These are phyloP conservation scores for Miniopterus natalensis DNA, from an alignment of 2,113 vertebrate species.

Conservation along the genomic window DNA sequence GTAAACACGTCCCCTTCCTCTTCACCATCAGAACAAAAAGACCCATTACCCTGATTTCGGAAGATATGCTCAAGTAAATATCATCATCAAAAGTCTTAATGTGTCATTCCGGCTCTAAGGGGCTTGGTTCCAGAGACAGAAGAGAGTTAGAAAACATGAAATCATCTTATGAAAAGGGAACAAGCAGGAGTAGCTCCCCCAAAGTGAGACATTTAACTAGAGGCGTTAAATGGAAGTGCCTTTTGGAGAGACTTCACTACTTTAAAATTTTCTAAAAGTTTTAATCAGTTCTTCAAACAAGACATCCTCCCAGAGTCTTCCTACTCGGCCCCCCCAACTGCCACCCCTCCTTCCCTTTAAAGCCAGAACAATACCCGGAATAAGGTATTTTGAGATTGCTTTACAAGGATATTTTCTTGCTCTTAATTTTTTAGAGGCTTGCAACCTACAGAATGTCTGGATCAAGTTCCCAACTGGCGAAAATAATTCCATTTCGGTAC, in stretches of 20 bases:
- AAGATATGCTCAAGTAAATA: slow-evolving; percentile 67
- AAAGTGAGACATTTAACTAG: slow-evolving; percentile 52
- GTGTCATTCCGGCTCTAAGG: not conserved
- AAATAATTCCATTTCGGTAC: slow-evolving; percentile 73
- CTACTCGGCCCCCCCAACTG: not conserved
- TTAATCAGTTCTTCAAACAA: slow-evolving; percentile 71
- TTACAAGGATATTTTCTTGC: slow-evolving; percentile 81
- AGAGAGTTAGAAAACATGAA: slow-evolving; percentile 45
- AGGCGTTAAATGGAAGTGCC: slow-evolving; percentile 60
- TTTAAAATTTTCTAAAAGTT: slow-evolving; percentile 69
- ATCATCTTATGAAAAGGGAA: slow-evolving; percentile 21
- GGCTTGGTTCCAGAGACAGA: slow-evolving; percentile 6
- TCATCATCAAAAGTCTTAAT: slow-evolving; percentile 52
- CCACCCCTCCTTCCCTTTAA: slow-evolving; percentile 73
- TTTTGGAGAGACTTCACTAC: not conserved
- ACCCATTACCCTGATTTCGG: slow-evolving; percentile 81
- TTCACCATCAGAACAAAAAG: slow-evolving; percentile 66
- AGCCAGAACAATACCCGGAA: slow-evolving; percentile 79
- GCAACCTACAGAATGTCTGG: slow-evolving; percentile 75
- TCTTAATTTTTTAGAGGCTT: slow-evolving; percentile 61
- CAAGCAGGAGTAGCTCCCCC: not conserved
- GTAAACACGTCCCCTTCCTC: slow-evolving; percentile 71
- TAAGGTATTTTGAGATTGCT: slow-evolving; percentile 79
- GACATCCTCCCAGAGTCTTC: slow-evolving; percentile 63
- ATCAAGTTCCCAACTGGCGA: slow-evolving; percentile 62